A percentile compares a stretch with the other conserved stretches of the same genome.
Evolutionary conservation across 2,888 invertebrate species (phyloP).

Genomic region (Leuctra nigra): DNA sequence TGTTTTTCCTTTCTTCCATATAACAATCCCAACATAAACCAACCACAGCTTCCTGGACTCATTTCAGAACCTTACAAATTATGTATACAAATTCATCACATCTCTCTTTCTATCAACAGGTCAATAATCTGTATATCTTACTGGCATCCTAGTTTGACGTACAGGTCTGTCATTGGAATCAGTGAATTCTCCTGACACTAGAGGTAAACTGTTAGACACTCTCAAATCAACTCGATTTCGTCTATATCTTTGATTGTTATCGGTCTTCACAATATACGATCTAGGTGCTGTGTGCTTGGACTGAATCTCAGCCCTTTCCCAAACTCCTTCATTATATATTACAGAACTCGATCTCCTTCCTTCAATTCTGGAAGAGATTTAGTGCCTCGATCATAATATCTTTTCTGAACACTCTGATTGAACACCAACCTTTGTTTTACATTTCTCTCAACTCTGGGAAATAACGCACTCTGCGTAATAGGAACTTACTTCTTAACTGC

Average conservation of each 20-base stretch:
- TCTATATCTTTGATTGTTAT: neutral
- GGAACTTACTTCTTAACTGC: neutral
- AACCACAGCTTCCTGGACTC: no score
- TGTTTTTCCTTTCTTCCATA: no score
- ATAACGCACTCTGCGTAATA: neutral
- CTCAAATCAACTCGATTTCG: slow-evolving; percentile 1
- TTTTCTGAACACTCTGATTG: neutral
- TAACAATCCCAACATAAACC: no score
- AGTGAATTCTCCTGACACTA: no score
- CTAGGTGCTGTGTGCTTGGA: neutral
- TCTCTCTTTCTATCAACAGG: no score
- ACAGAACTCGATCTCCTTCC: neutral
- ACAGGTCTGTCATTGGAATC: no score
- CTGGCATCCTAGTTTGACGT: no score
- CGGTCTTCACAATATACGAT: neutral
- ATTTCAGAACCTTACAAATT: no score
- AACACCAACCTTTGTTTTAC: neutral
- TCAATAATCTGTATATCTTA: no score
- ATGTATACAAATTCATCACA: no score
- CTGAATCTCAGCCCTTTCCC: neutral
- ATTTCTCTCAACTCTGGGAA: neutral
- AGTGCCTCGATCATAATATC: neutral
- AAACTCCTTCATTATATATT: no score
- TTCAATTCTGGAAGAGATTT: neutral
- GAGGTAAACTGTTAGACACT: no score